phyloP scores from a whole-genome alignment of 2,797 vertebrate species.

The Sandelia bainsii region DNA sequence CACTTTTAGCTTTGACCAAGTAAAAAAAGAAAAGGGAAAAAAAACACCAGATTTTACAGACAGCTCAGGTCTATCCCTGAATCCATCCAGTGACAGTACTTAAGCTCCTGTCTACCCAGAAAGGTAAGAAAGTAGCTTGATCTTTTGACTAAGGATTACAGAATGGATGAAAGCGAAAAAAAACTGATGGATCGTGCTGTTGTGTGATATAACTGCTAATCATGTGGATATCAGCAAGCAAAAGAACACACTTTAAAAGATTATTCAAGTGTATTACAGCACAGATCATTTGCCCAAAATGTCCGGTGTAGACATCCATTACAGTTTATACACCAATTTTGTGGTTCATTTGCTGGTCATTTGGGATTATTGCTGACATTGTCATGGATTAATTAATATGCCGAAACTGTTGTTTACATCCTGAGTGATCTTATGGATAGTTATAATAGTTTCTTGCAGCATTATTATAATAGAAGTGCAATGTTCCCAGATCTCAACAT shows the following conservation, averaged over 20 bases:
- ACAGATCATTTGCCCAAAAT: background rate
- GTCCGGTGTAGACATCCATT: too few relatives aligned
- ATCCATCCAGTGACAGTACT: conserved; percentile 64
- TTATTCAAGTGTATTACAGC: background rate
- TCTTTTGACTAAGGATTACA: conserved; percentile 71
- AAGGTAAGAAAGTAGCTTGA: conserved; percentile 70
- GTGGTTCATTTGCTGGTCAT: too few relatives aligned
- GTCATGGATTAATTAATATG: too few relatives aligned
- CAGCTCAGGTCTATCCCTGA: conserved; percentile 46
- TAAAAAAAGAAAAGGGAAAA: conserved; percentile 9
- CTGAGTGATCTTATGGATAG: too few relatives aligned
- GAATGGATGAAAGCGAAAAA: conserved; percentile 35
- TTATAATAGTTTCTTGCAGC: too few relatives aligned
- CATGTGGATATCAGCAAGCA: background rate
- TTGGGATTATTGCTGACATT: too few relatives aligned
- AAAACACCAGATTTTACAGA: conserved; percentile 39
- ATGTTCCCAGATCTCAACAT: too few relatives aligned
- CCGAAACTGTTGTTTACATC: too few relatives aligned
- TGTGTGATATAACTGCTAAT: conserved; percentile 34
- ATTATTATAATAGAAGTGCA: too few relatives aligned
- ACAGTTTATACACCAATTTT: too few relatives aligned
- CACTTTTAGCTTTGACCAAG: conserved; percentile 55
- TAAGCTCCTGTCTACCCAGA: conserved; percentile 69
- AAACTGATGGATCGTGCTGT: conserved; percentile 18
- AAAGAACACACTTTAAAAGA: conserved; percentile 5